Evolutionary conservation across 2,113 vertebrate genomes (phyloP), one percentile per base, ranked within the genome.

Genomic region (Picathartes gymnocephalus): DNA sequence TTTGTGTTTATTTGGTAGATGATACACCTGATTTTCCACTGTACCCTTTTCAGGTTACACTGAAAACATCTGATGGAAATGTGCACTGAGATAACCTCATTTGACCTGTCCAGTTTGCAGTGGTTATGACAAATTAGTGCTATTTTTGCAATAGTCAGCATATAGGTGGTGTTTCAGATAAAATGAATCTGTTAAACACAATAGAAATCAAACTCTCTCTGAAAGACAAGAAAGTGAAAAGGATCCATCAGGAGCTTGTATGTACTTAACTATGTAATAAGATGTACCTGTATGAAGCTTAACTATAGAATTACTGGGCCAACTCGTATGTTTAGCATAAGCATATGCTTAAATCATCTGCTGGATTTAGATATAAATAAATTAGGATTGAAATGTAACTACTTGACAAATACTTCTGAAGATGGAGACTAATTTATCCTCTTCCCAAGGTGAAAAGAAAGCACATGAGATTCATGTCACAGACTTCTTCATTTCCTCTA

Each of bases 311-410:
- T 81, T 93, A 78, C 80, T 58, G 31, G 56, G 23, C 20, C 86
- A 81, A 80, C 95, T 93, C 5, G 5, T 48, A 13, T 64, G 35
- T 94, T 94, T 90, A 94, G 48, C 51, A 64, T 83, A 56, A 92
- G 60, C 31, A 48, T 83, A 81, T 45, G 24, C 76, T 78, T 45
- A 93, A 90, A 70, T 84, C n/a, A 64, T 74, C 79, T 78, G 24
- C 60, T 71, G 57, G 56, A 79, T 90, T 96, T 48, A 68, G 48
- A 48, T 48, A 70, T 70, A 92, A 90, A 83, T 86, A 94, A 94
- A 68, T 72, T 82, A 64, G 44, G 37, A 70, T 90, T 84, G 56
- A 86, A 93, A 78, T 77, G 40, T 87, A 91, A 24, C 56, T 85
- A 33, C 44, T 78, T 74, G 61, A 71, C 12, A 94, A 83, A 84